phyloP scores from a whole-genome alignment of 2,888 invertebrate species.

The Ormyrus nitidulus region DNA sequence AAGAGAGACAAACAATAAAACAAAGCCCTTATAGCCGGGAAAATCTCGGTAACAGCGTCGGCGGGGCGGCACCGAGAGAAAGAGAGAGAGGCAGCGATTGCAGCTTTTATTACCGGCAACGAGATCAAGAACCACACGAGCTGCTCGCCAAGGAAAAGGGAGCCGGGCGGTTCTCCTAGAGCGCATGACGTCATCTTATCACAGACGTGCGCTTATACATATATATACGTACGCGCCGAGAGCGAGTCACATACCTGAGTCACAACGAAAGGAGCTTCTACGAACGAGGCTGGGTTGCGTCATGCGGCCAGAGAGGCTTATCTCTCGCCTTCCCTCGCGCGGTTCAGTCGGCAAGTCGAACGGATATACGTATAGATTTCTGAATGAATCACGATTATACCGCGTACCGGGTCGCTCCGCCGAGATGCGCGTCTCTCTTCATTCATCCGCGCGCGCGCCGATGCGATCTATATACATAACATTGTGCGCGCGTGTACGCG shows the following conservation, averaged over 20 bases:
- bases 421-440: constrained; percentile 14
- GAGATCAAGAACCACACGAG: constrained; percentile 28
- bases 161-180: constrained; percentile 3
- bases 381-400: constrained; percentile 45
- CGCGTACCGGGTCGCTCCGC: neutral
- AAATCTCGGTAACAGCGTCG: too few species aligned
- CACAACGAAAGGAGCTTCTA: constrained; percentile 32
- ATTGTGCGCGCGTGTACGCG: neutral
- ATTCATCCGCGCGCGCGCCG: neutral
- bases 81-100: neutral
- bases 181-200: constrained; percentile 36
- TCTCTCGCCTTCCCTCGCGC: constrained; percentile 8
- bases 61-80: too few species aligned
- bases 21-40: too few species aligned
- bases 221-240: neutral
- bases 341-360: neutral
- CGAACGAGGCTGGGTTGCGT: constrained; percentile 39
- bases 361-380: constrained; percentile 12
- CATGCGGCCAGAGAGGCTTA: constrained; percentile 13
- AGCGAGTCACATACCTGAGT: constrained; percentile 36
- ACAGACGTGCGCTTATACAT: neutral
- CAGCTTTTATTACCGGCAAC: constrained; percentile 32
- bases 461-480: too few species aligned
- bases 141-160: constrained; percentile 10
- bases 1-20: too few species aligned